Conservation (phyloP, 2,888 invertebrate genomes). For the Anoplius nigerrimus region DNA sequence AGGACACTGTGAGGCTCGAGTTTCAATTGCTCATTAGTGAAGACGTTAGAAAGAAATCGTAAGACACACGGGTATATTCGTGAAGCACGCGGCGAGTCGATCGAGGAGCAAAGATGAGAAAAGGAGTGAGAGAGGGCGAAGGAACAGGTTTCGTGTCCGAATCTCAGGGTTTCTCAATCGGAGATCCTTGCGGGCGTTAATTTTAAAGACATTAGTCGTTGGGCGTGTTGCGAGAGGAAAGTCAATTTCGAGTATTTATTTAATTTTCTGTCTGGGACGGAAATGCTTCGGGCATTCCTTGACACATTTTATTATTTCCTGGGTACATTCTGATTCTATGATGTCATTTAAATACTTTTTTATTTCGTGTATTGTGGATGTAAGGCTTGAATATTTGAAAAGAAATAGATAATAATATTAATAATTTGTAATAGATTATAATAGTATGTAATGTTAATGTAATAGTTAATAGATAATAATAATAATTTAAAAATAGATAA, state of each 20-base stretch:
- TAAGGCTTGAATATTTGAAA: too few species aligned
- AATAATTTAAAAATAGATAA: too few species aligned
- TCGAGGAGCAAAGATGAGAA: neutral
- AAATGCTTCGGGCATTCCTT: too few species aligned
- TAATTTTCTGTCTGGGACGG: too few species aligned
- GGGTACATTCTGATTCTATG: too few species aligned
- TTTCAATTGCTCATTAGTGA: slow-evolving; percentile 53
- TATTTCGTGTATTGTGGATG: too few species aligned
- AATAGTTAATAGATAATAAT: too few species aligned
- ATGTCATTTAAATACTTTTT: too few species aligned
- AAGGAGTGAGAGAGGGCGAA: slow-evolving; percentile 20
- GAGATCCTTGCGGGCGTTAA: slow-evolving; percentile 10
- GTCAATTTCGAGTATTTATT: slow-evolving; percentile 10
- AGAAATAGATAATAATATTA: too few species aligned
- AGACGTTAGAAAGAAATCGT: slow-evolving; percentile 50
- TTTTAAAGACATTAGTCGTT: slow-evolving; percentile 20
- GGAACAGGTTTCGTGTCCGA: slow-evolving; percentile 43
- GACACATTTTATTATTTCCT: too few species aligned
- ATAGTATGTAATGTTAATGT: too few species aligned
- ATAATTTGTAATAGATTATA: too few species aligned
- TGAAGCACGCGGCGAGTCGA: slow-evolving; percentile 17
- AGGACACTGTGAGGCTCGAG: slow-evolving; percentile 17
- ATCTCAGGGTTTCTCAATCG: slow-evolving; percentile 42
- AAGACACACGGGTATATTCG: slow-evolving; percentile 30
- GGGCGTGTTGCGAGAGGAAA: slow-evolving; percentile 4